Conservation (phyloP, 1,140 invertebrate genomes). For the Drosophila sechellia region DNA sequence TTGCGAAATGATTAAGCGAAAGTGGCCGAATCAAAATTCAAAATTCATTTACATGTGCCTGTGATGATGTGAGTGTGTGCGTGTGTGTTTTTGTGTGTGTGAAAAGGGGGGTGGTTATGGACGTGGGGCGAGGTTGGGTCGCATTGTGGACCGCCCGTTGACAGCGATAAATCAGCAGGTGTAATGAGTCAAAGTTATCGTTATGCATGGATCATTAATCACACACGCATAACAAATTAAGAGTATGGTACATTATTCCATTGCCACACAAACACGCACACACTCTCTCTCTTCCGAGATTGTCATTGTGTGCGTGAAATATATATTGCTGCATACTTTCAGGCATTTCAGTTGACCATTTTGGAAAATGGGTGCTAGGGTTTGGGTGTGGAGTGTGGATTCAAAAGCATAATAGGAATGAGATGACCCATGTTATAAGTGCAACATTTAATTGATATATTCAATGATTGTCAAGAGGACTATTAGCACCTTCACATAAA, state of each 20-base stretch:
- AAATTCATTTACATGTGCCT: slow-evolving; percentile 33
- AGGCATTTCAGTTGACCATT: slow-evolving; percentile 15
- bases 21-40: slow-evolving; percentile 59
- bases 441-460: too few species aligned
- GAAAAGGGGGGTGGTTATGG: neutral
- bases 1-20: slow-evolving; percentile 66
- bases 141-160: slow-evolving; percentile 58
- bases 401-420: too few species aligned
- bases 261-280: slow-evolving; percentile 40
- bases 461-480: too few species aligned
- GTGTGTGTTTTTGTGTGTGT: neutral
- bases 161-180: slow-evolving; percentile 75
- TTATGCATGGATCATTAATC: slow-evolving; percentile 73
- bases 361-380: neutral
- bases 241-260: slow-evolving; percentile 78
- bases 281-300: neutral
- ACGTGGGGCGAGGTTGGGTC: slow-evolving; percentile 7
- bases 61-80: slow-evolving; percentile 5
- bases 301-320: neutral
- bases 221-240: slow-evolving; percentile 74
- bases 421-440: too few species aligned
- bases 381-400: neutral
- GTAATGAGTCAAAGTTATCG: slow-evolving; percentile 75
- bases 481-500: too few species aligned
- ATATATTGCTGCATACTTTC: slow-evolving; percentile 35